These are phyloP conservation scores for Falco punctatus DNA, from an alignment of 2,113 vertebrate genomes.

Conservation along the genomic window DNA sequence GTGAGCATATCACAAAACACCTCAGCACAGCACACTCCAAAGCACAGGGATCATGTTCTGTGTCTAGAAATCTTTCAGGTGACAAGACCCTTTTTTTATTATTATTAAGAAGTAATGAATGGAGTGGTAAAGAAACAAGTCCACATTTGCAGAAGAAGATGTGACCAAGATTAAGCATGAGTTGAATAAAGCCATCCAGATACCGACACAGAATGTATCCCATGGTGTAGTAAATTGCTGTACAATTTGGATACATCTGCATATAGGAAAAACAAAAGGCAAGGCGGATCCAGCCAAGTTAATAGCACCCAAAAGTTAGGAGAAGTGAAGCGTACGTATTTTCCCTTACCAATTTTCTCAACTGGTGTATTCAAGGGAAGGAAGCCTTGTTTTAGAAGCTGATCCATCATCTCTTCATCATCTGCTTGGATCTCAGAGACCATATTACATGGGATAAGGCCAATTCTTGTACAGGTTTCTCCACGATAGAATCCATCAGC, in stretches of 20 bases:
- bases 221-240: background rate
- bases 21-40: background rate
- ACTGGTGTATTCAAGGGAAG: conserved; percentile 95
- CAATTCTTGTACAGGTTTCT: conserved; percentile 85
- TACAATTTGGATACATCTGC: background rate
- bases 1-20: background rate
- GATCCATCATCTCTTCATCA: conserved; percentile 93
- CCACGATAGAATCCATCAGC: conserved; percentile 95
- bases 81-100: background rate
- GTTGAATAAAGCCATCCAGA: background rate
- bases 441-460: conserved; percentile 98
- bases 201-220: background rate
- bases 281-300: background rate
- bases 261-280: background rate
- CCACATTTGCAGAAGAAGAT: background rate
- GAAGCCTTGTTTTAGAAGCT: conserved; percentile 95
- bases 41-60: background rate
- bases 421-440: conserved; percentile 97
- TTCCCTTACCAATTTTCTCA: conserved; percentile 87
- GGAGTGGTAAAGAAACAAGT: background rate
- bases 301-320: background rate
- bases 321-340: fast-evolving
- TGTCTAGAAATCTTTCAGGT: background rate
- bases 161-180: background rate
- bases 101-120: background rate